A percentile compares a stretch with the other conserved stretches of the same genome.
These are phyloP conservation scores for Gallirallus australis DNA, from an alignment of 2,797 vertebrate species.

Conservation along the genomic window DNA sequence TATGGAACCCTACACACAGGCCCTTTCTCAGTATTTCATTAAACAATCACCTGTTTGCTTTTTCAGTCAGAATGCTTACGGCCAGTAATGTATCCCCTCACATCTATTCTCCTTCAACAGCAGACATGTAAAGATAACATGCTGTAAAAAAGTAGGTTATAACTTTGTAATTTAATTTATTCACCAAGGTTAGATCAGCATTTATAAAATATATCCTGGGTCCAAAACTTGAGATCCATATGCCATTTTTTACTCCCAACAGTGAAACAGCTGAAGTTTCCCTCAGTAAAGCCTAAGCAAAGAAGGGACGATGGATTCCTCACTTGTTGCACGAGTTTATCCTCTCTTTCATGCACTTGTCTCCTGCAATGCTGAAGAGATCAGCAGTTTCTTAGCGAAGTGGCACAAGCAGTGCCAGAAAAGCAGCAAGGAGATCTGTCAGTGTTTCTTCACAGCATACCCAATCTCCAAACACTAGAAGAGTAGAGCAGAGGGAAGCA, in stretches of 20 bases:
- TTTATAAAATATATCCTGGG: not conserved
- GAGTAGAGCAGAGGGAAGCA: not conserved
- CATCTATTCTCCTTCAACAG: conserved; percentile 21
- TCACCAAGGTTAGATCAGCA: not conserved
- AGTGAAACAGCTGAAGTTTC: not conserved
- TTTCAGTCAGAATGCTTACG: conserved; percentile 20
- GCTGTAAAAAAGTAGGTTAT: conserved; percentile 30
- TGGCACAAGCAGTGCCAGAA: not conserved
- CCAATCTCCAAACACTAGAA: not conserved
- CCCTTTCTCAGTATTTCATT: not conserved
- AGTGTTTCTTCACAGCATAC: not conserved
- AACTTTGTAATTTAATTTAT: conserved; percentile 10
- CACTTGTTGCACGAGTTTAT: not conserved
- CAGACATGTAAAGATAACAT: conserved; percentile 18
- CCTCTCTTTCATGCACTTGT: not conserved
- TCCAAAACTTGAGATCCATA: not conserved
- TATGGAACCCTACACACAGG: not conserved
- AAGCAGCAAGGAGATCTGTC: not conserved
- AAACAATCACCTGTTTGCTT: not conserved
- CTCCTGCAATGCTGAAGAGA: not conserved
- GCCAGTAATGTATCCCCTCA: not conserved
- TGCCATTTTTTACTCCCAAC: not conserved
- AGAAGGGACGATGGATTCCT: not conserved
- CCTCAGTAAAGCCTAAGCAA: not conserved
- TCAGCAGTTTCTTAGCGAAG: not conserved